Base-by-base conservation (phyloP, 2,888 invertebrate genomes). In the Monoplex corrugatus region DNA sequence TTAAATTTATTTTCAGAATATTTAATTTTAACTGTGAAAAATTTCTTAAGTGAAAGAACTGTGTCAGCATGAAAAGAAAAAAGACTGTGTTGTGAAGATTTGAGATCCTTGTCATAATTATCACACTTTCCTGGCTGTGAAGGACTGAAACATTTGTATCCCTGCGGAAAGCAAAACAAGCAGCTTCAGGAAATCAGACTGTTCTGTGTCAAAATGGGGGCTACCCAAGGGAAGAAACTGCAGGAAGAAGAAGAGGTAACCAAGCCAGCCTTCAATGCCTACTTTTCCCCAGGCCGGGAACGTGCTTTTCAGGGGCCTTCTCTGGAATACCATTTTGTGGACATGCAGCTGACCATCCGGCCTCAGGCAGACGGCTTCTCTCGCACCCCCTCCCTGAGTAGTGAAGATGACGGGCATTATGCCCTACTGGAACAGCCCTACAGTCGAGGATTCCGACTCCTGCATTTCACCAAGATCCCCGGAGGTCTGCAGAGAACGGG, bases 331-430 rank as follows among this genome's bases (percentile, higher is more conserved):
- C 43, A 44, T 35, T 83, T 83, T 32, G 83, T 83, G 23, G 83
- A 83, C 83, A 45, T 16, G 10, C 83, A 83, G 83, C 44, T 83
- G 0, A 44, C 83, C 0, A 45, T 83, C 28, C 44, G 44, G 13
- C 83, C 83, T 8, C 83, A 83, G 83, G n/a, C 16, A 13, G 83
- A 83, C 13, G 83, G 83, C 6, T 83, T 38, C 45, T 44, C 83
- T 16, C 83, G 83, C 44, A 83, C 83, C 2, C 83, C 83, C 13
- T 83, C 83, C 0, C 45, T 83, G 45, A 83, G 83, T 8, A 83
- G 83, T 32, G 83, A 83, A n/a, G 83, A 83, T 35, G 83, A 83
- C 19, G 83, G 83, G 3, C 83, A 83, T 35, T 83, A 83, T 45
- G 13, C n/a, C 13, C 83, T 83, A 13, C 45, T 83, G 44, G 83